Conservation (phyloP, 2,888 invertebrate species). For the Microchrysa polita region DNA sequence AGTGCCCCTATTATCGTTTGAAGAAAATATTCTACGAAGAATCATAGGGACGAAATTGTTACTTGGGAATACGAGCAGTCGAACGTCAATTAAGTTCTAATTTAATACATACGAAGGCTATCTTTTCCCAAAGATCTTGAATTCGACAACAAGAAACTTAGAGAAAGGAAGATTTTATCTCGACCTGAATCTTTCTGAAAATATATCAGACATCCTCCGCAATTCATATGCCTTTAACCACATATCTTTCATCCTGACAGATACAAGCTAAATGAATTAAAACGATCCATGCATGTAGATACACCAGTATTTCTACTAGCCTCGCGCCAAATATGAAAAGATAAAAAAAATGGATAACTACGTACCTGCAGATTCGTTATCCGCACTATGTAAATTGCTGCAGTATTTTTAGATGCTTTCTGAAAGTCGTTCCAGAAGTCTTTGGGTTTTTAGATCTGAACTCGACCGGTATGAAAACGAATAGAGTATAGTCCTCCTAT, state of each 20-base stretch:
- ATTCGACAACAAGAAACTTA: too few species aligned
- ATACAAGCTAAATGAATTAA: conserved; percentile 9
- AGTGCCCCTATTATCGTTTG: too few species aligned
- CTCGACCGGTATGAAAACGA: background rate
- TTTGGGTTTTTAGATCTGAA: background rate
- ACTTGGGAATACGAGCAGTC: too few species aligned
- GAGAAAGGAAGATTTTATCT: too few species aligned
- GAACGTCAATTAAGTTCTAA: too few species aligned
- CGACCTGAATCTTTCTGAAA: too few species aligned
- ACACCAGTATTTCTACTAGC: background rate
- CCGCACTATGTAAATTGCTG: conserved; percentile 42
- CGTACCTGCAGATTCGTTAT: conserved; percentile 33
- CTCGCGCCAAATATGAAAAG: too few species aligned
- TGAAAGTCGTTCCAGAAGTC: background rate
- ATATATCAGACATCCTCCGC: background rate
- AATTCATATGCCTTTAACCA: background rate
- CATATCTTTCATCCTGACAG: background rate
- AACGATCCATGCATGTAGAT: background rate
- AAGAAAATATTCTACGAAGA: too few species aligned
- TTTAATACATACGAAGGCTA: too few species aligned
- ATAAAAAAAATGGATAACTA: conserved; percentile 12
- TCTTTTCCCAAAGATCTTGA: too few species aligned
- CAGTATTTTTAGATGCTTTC: conserved; percentile 24
- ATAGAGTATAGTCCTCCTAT: too few species aligned
- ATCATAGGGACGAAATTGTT: too few species aligned